Conservation (phyloP, 2,113 vertebrate genomes). For the Phrynosoma blainvillii region DNA sequence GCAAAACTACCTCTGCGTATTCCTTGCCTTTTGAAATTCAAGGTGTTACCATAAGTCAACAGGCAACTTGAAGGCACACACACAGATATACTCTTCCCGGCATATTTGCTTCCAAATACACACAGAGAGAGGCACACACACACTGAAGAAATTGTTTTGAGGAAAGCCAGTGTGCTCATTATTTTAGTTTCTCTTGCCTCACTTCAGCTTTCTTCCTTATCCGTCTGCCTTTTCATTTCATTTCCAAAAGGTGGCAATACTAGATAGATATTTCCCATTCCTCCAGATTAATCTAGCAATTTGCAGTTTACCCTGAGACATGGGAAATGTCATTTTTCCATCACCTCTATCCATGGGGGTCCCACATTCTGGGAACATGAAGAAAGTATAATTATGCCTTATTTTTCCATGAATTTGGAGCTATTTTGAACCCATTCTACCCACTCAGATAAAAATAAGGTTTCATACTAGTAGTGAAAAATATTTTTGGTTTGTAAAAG, state of each 20-base stretch:
- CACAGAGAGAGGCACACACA: too few relatives aligned
- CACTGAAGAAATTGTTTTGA: neutral
- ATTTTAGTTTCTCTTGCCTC: neutral
- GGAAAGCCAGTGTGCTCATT: neutral
- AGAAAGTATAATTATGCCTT: conserved; percentile 43
- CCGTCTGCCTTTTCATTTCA: conserved; percentile 39
- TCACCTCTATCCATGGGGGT: conserved; percentile 40
- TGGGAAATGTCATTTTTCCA: conserved; percentile 61
- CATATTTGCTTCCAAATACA: too few relatives aligned
- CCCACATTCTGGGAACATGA: conserved; percentile 56
- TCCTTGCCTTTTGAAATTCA: neutral
- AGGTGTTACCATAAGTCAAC: too few relatives aligned
- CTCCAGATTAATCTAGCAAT: conserved; percentile 26
- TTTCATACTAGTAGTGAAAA: conserved; percentile 24
- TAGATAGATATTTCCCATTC: conserved; percentile 61
- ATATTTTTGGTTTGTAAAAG: conserved; percentile 35
- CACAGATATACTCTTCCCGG: too few relatives aligned
- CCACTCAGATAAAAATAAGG: conserved; percentile 55
- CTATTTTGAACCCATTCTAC: conserved; percentile 51
- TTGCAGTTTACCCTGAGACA: conserved; percentile 35
- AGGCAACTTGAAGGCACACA: too few relatives aligned
- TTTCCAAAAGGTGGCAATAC: conserved; percentile 42
- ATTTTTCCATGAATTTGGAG: conserved; percentile 48
- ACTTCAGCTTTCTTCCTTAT: conserved; percentile 12
- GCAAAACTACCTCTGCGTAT: too few relatives aligned